phyloP scores from a whole-genome alignment of 2,888 invertebrate genomes.

The Thecocarcelia acutangulata region DNA sequence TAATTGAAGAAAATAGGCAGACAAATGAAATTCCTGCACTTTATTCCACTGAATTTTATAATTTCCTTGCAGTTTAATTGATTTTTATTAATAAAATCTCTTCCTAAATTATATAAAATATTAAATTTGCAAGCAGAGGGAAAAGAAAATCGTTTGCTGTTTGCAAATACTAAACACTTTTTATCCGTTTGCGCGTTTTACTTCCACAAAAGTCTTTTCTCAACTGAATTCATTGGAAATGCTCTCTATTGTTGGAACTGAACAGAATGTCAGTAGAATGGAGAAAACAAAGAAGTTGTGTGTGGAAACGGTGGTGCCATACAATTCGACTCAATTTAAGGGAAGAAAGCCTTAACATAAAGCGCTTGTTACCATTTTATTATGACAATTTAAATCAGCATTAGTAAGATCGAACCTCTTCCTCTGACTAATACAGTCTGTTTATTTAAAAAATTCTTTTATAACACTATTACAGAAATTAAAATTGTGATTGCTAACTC shows the following conservation, averaged over 20 bases:
- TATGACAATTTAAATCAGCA: too few species aligned
- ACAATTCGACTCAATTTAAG: neutral
- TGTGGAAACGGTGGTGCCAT: conserved; percentile 11
- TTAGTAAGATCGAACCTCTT: too few species aligned
- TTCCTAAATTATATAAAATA: conserved; percentile 1
- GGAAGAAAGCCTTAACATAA: too few species aligned
- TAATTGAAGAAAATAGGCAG: neutral
- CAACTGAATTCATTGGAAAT: conserved; percentile 70
- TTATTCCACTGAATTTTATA: neutral
- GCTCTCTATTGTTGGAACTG: conserved; percentile 52
- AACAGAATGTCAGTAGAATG: conserved; percentile 66
- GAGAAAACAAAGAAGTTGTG: conserved; percentile 17
- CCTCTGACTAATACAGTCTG: too few species aligned
- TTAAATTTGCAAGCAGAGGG: conserved; percentile 5
- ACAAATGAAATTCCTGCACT: conserved; percentile 27
- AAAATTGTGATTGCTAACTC: too few species aligned
- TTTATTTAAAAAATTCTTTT: too few species aligned
- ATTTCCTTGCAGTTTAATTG: neutral
- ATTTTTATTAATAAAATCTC: conserved; percentile 2
- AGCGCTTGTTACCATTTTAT: too few species aligned
- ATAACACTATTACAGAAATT: too few species aligned
- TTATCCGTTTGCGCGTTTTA: conserved; percentile 58
- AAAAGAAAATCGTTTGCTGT: neutral
- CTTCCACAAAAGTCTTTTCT: conserved; percentile 67
- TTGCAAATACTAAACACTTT: conserved; percentile 7